These are phyloP conservation scores for Lottia gigantea DNA, from an alignment of 2,888 invertebrate genomes.

Conservation along the genomic window DNA sequence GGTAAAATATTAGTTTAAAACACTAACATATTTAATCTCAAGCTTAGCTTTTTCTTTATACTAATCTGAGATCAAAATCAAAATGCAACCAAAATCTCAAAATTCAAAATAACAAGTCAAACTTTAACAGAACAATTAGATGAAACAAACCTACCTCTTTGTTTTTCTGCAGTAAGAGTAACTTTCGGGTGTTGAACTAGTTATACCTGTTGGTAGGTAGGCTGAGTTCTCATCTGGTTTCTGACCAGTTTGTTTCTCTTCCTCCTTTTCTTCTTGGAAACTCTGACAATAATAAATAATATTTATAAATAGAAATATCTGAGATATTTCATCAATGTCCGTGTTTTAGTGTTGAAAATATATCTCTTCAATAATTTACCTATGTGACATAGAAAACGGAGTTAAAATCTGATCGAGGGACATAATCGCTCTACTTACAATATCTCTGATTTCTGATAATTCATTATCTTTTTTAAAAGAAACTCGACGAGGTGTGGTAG, in stretches of 20 bases:
- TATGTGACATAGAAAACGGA: too few relatives aligned
- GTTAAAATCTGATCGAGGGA: too few relatives aligned
- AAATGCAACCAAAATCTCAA: neutral
- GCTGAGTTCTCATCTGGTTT: slow-evolving; percentile 13
- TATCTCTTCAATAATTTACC: too few relatives aligned
- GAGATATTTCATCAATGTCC: too few relatives aligned
- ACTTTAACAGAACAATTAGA: neutral
- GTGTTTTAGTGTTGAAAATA: too few relatives aligned
- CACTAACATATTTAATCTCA: too few relatives aligned
- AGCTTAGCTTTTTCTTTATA: too few relatives aligned
- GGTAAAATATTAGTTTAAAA: too few relatives aligned
- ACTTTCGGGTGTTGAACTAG: slow-evolving; percentile 12
- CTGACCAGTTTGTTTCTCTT: neutral
- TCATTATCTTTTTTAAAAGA: slow-evolving; percentile 44
- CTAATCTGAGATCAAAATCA: too few relatives aligned
- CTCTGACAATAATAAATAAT: neutral
- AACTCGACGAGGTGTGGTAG: slow-evolving; percentile 34
- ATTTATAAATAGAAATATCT: too few relatives aligned
- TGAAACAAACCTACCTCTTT: slow-evolving; percentile 34
- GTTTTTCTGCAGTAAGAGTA: slow-evolving; percentile 35
- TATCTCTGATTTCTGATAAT: slow-evolving; percentile 41
- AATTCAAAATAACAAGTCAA: slow-evolving; percentile 8
- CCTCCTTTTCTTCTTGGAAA: neutral
- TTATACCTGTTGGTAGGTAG: slow-evolving; percentile 34
- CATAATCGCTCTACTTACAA: slow-evolving; percentile 30